Conservation (phyloP, 2,113 vertebrate genomes). For the Boulengeromyrus knoepffleri region DNA sequence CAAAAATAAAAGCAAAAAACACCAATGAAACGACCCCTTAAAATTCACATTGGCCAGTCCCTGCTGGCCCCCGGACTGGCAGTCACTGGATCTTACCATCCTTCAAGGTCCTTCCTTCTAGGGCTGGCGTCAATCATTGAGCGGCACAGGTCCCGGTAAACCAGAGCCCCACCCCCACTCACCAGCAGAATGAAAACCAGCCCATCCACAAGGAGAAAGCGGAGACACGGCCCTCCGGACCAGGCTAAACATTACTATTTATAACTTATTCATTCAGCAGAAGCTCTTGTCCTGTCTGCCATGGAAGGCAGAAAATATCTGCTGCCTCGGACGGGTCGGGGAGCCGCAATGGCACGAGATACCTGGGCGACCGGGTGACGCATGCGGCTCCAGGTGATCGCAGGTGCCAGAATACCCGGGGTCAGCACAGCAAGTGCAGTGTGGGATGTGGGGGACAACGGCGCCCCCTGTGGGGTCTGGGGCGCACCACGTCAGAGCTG, state of each 20-base stretch:
- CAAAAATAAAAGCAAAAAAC: neutral
- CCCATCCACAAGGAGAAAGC: neutral
- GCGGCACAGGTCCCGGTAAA: constrained; percentile 15
- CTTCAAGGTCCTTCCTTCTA: constrained; percentile 56
- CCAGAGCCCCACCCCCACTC: neutral
- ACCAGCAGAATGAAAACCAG: neutral
- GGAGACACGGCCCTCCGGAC: neutral
- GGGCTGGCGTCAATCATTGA: constrained; percentile 60
- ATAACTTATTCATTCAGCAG: neutral
- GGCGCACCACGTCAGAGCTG: neutral
- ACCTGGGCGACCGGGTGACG: neutral
- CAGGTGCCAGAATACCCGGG: neutral
- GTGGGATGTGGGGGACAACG: neutral
- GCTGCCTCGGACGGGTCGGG: neutral
- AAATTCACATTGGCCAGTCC: neutral
- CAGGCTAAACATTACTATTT: constrained; percentile 3
- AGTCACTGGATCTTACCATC: constrained; percentile 41
- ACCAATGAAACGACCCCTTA: neutral
- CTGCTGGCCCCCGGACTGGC: constrained; percentile 30
- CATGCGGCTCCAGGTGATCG: neutral
- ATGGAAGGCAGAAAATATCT: neutral
- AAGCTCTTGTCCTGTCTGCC: neutral
- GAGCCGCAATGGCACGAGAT: neutral
- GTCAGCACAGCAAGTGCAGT: neutral
- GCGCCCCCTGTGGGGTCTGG: neutral